These are phyloP conservation scores for Meloidogyne hapla DNA, from an alignment of 1,140 invertebrate species.

Conservation along the genomic window DNA sequence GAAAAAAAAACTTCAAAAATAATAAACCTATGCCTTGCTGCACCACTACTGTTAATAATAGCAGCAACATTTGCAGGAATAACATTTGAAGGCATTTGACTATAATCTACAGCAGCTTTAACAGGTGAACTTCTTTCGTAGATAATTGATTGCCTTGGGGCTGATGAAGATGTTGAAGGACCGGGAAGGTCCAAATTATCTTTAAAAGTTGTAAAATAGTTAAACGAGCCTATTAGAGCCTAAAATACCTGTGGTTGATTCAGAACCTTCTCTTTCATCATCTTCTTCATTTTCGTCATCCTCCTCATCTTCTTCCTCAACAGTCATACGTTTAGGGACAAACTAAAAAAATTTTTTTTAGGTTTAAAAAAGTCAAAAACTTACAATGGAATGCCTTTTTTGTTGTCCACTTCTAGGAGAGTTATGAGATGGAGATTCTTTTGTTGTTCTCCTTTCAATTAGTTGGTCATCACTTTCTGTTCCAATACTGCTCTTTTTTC, in stretches of 20 bases:
- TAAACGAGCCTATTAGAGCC: neutral
- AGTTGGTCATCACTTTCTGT: constrained; percentile 1
- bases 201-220: neutral
- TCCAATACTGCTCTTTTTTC: neutral
- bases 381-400: constrained; percentile 48
- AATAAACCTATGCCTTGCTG: neutral
- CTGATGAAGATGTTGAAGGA: constrained; percentile 13
- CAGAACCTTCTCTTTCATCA: constrained; percentile 10
- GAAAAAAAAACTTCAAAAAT: neutral
- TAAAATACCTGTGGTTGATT: neutral
- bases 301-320: constrained; percentile 10
- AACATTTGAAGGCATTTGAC: neutral
- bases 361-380: neutral
- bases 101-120: neutral
- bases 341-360: neutral
- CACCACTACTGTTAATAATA: neutral
- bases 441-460: neutral
- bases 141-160: neutral
- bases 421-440: constrained; percentile 28
- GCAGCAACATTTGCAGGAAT: neutral
- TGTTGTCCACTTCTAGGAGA: constrained; percentile 15
- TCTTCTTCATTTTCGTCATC: constrained; percentile 10
- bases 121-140: constrained; percentile 1
- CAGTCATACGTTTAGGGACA: constrained; percentile 9
- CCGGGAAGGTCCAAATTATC: neutral